phyloP scores from a whole-genome alignment of 1,140 invertebrate genomes.

The Bombus impatiens region DNA sequence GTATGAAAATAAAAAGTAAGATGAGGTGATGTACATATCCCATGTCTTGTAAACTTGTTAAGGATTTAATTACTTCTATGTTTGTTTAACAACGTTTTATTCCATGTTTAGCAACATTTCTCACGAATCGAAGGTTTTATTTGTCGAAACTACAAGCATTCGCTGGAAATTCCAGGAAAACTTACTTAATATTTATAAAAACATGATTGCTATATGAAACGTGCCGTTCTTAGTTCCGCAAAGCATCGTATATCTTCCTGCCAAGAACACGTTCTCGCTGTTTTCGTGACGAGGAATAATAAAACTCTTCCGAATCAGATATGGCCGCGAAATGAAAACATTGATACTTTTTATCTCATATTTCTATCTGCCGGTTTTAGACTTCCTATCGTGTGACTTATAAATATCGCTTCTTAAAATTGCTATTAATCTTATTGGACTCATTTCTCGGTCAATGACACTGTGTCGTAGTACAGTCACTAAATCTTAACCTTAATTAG shows the following conservation, averaged over 20 bases:
- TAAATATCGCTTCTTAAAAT: not conserved
- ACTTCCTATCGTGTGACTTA: not conserved
- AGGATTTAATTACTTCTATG: not conserved
- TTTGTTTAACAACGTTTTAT: not conserved
- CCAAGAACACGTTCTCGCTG: not conserved
- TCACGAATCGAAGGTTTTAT: not conserved
- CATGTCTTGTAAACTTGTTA: not conserved
- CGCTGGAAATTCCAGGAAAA: not conserved
- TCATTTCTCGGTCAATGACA: not conserved
- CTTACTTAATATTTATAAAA: not conserved
- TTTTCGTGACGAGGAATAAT: conserved; percentile 13
- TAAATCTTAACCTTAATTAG: not conserved
- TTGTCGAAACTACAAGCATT: not conserved
- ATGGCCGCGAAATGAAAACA: not conserved
- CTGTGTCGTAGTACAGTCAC: no score
- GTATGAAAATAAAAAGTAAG: no score
- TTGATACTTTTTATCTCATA: not conserved
- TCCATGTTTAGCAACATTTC: not conserved
- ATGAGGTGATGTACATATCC: no score
- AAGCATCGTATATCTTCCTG: not conserved
- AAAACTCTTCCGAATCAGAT: not conserved
- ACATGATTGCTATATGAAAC: not conserved
- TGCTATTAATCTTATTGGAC: not conserved
- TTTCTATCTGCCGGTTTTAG: not conserved
- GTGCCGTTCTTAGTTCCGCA: not conserved